Conservation (phyloP, 2,113 vertebrate genomes). For the Cyprinodon variegatus region DNA sequence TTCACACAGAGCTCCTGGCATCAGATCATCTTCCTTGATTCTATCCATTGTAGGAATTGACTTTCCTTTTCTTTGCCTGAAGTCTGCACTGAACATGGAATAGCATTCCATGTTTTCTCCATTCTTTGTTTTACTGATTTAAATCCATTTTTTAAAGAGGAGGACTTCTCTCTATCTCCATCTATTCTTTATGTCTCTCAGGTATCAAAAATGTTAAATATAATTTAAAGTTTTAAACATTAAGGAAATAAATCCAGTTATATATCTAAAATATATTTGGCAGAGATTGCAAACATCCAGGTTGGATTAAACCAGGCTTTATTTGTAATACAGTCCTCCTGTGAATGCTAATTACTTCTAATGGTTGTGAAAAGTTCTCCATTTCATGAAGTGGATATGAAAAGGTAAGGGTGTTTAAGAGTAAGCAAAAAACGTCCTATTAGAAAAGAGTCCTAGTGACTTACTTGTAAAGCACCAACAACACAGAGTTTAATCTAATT, state of each 20-base stretch:
- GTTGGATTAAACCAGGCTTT: neutral
- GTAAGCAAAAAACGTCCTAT: neutral
- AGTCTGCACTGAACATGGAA: too few species aligned
- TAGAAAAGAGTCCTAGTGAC: neutral
- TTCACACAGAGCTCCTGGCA: too few species aligned
- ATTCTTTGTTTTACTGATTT: too few species aligned
- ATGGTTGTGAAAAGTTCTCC: neutral
- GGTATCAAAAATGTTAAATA: too few species aligned
- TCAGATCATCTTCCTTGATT: too few species aligned
- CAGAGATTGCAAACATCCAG: neutral
- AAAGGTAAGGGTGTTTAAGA: neutral
- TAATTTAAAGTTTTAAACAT: neutral
- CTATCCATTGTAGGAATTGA: too few species aligned
- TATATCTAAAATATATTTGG: neutral
- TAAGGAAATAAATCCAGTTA: neutral
- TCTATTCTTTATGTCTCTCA: too few species aligned
- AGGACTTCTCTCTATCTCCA: too few species aligned
- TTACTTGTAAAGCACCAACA: neutral
- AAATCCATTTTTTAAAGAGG: too few species aligned
- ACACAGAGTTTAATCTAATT: neutral
- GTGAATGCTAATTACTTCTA: neutral
- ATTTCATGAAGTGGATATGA: neutral
- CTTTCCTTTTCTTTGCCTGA: too few species aligned
- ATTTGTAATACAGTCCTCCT: neutral
- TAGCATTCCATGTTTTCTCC: too few species aligned